Evolutionary conservation across 2,113 vertebrate genomes (phyloP), one percentile per base, ranked within the genome.

Genomic region (Stegastes partitus): DNA sequence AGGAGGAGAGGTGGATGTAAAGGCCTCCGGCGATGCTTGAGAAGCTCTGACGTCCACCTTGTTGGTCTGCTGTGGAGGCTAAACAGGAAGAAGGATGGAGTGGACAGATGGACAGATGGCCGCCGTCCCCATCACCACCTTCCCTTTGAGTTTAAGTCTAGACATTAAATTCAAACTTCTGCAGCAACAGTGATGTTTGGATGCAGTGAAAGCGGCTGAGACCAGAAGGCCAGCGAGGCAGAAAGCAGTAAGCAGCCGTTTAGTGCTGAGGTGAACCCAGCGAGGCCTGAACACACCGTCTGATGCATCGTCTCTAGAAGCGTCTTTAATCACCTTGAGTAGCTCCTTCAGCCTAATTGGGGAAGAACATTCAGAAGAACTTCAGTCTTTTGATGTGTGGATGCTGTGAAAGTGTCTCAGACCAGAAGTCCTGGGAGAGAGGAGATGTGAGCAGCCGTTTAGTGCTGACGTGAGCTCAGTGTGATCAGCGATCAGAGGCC

Each of bases 401-500:
- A 53, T 42, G 25, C 5, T 9, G 18, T 44, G 31, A 69, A 63
- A 68, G 44, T 49, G 26, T 42, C 37, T 6, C 12, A 15, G 10
- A 57, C 19, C 6, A 62, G 19, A 16, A 25, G 11, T 42, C 16
- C 47, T 21, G 47, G 26, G 39, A 77, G 23, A 50, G 22, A 74
- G 21, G 19, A 74, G 34, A 64, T 22, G 64, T 12, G 26, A 63
- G 59, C 59, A 70, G 53, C 44, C 37, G 23, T 61, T 79, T 63
- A 44, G 58, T 74, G 77, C 54, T 74, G 65, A 82, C 68, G 37
- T 74, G 71, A 77, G 79, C 39, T 18, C 1, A 26, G 56, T 69
- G 70, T 72, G 34, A 73, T 75, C 50, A 70, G 56, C n/a, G n/a
- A n/a, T n/a, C n/a, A 66, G 31, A 70, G 16, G 53, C 23, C 5